Evolutionary conservation across 2,797 vertebrate genomes (phyloP).

Genomic region (Chelon auratus): DNA sequence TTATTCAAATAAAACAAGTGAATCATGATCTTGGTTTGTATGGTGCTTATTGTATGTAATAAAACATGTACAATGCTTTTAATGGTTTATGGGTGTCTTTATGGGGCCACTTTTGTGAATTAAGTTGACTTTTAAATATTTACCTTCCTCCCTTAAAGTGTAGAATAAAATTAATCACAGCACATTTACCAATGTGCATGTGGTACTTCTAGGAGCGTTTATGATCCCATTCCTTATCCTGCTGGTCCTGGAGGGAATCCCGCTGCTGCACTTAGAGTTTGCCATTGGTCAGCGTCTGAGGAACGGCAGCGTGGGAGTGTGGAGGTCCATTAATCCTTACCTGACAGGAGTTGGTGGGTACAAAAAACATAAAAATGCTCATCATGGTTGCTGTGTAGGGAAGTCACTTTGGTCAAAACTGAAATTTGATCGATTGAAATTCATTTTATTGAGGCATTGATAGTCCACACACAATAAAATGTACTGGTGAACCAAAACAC

Average conservation of each 20-base stretch:
- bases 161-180: background rate
- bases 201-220: slow-evolving; percentile 88
- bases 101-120: slow-evolving; percentile 19
- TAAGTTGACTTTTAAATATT: background rate
- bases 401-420: background rate
- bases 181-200: slow-evolving; percentile 10
- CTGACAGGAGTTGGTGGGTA: slow-evolving; percentile 91
- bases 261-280: slow-evolving; percentile 93
- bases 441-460: background rate
- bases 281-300: slow-evolving; percentile 95
- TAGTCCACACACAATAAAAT: too few species aligned
- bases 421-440: background rate
- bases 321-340: slow-evolving; percentile 88
- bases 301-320: slow-evolving; percentile 89
- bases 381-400: too few species aligned
- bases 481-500: too few species aligned
- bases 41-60: background rate
- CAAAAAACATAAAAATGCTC: background rate
- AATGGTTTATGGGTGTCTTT: slow-evolving; percentile 17
- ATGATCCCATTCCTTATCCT: slow-evolving; percentile 98
- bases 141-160: slow-evolving; percentile 11
- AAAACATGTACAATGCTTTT: slow-evolving; percentile 22
- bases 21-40: background rate
- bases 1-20: background rate
- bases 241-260: slow-evolving; percentile 93